Percentiles rank a stretch among this genome's conserved stretches.
These are phyloP conservation scores for Drosophila sechellia DNA, from an alignment of 1,140 invertebrate species.

Conservation along the genomic window DNA sequence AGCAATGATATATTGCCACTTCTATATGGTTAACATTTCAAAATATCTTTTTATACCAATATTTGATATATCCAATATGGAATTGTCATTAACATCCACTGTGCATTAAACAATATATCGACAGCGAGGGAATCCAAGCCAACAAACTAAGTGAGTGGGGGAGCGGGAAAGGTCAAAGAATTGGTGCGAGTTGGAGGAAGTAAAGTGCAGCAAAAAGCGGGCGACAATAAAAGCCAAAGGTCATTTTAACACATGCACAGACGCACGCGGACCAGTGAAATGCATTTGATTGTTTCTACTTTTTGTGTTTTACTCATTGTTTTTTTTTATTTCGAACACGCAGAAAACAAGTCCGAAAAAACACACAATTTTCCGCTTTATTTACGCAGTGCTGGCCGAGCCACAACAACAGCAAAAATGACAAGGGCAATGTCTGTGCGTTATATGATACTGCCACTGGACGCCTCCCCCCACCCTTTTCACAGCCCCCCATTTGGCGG, in stretches of 20 bases:
- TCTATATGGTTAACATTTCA: too few species aligned
- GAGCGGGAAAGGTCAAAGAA: slow-evolving; percentile 1
- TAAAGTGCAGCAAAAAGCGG: slow-evolving; percentile 17
- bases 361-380: slow-evolving; percentile 75
- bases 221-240: slow-evolving; percentile 73
- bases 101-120: background rate
- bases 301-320: slow-evolving; percentile 32
- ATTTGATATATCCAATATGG: background rate
- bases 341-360: slow-evolving; percentile 58
- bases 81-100: background rate
- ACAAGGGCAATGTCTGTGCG: slow-evolving; percentile 56
- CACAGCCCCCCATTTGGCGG: background rate
- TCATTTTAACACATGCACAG: slow-evolving; percentile 63
- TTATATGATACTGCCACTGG: slow-evolving; percentile 51
- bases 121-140: background rate
- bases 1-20: background rate
- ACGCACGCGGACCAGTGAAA: slow-evolving; percentile 50
- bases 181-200: slow-evolving; percentile 3
- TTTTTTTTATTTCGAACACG: slow-evolving; percentile 31
- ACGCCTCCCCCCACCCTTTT: background rate
- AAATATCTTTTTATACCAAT: too few species aligned
- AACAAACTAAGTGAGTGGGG: background rate
- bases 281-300: slow-evolving; percentile 78
- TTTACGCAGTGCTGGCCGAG: slow-evolving; percentile 52
- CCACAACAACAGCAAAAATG: slow-evolving; percentile 34